A percentile compares a stretch with the other conserved stretches of the same genome.
These are phyloP conservation scores for Brassicogethes aeneus DNA, from an alignment of 2,888 invertebrate species.

Conservation along the genomic window DNA sequence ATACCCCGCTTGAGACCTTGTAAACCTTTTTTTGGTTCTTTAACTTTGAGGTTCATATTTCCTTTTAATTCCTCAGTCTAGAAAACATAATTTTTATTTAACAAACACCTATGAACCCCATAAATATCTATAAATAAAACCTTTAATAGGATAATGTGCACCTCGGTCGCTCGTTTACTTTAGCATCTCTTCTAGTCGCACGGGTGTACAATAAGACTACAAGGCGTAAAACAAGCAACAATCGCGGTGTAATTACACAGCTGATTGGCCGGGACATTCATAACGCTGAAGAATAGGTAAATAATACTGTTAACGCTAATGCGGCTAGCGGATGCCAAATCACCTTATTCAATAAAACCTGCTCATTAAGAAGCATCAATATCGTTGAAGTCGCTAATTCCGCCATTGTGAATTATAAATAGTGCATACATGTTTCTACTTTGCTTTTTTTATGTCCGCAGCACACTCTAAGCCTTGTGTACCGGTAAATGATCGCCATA, in stretches of 20 bases:
- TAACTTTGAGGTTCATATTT: no score
- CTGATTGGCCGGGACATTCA: slow-evolving; percentile 10
- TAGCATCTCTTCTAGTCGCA: no score
- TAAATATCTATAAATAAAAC: no score
- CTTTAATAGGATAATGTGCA: background rate
- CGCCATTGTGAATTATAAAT: background rate
- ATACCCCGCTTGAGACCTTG: no score
- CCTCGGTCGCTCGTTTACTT: no score
- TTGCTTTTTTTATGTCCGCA: no score
- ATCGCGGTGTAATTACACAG: slow-evolving; percentile 12
- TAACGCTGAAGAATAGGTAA: slow-evolving; percentile 3
- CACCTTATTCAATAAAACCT: background rate
- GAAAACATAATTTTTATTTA: no score
- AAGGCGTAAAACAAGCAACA: slow-evolving; percentile 10
- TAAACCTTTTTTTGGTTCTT: no score
- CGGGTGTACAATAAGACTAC: slow-evolving; percentile 2
- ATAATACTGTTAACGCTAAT: background rate
- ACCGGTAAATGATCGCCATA: slow-evolving; percentile 5
- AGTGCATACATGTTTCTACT: no score
- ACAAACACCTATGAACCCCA: no score
- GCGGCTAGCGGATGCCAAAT: no score
- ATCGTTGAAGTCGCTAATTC: background rate
- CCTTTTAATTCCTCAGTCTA: no score
- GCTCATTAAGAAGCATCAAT: background rate
- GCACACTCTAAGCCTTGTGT: background rate